Evolutionary conservation across 2,888 invertebrate genomes (phyloP).

Genomic region (Drosophila trichaetosa): DNA sequence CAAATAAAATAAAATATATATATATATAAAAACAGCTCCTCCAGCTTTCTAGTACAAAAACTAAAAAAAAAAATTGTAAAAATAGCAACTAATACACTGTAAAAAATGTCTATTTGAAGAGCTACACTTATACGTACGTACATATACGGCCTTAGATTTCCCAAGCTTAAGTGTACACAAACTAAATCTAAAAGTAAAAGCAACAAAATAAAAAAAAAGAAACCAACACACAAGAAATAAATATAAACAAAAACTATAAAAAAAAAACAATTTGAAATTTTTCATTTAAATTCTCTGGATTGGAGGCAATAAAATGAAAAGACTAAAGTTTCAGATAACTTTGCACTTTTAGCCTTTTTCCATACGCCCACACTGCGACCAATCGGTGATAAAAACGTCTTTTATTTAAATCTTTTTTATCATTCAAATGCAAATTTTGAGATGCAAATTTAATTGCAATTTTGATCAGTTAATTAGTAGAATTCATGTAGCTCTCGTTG

Average conservation of each 20-base stretch:
- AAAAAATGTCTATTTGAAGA: constrained; percentile 43
- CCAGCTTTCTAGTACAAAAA: constrained; percentile 77
- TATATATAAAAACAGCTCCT: constrained; percentile 15
- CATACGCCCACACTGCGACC: constrained; percentile 4
- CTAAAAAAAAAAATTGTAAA: constrained; percentile 29
- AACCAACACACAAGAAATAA: constrained; percentile 57
- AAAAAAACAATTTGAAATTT: constrained; percentile 7
- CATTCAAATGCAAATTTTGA: constrained; percentile 37
- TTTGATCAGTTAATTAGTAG: constrained; percentile 62
- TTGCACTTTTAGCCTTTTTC: constrained; percentile 1
- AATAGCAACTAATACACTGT: constrained; percentile 55
- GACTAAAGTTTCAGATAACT: background rate
- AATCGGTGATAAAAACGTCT: background rate
- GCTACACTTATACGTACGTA: constrained; percentile 68
- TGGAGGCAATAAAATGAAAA: background rate
- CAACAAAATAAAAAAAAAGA: constrained; percentile 38
- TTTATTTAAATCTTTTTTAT: constrained; percentile 3
- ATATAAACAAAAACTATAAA: constrained; percentile 64
- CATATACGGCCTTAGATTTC: constrained; percentile 76
- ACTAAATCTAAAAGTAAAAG: constrained; percentile 45
- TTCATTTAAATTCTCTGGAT: constrained; percentile 3
- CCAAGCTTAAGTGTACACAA: constrained; percentile 69
- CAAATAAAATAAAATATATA: background rate
- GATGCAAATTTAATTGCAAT: constrained; percentile 62
- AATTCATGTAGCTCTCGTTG: constrained; percentile 15